phyloP scores from a whole-genome alignment of 2,888 invertebrate species.

The Thymelicus acteon region DNA sequence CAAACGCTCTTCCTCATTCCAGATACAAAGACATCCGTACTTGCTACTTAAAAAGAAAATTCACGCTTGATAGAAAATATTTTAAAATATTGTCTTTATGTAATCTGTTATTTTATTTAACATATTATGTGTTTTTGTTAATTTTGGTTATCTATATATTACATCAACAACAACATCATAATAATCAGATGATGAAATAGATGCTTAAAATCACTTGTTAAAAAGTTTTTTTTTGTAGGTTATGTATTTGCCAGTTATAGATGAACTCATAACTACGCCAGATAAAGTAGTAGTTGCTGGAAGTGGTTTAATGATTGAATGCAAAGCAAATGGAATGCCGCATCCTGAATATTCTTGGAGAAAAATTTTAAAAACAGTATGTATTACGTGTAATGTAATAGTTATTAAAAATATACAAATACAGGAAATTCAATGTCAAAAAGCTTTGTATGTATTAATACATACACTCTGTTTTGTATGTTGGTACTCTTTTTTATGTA shows the following conservation, averaged over 20 bases:
- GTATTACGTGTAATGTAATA: slow-evolving; percentile 6
- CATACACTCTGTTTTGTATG: too few species aligned
- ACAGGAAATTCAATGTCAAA: too few species aligned
- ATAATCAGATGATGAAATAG: too few species aligned
- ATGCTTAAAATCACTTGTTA: too few species aligned
- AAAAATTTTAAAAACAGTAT: slow-evolving; percentile 56
- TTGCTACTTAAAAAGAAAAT: slow-evolving; percentile 7
- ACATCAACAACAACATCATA: too few species aligned
- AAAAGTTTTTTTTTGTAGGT: slow-evolving; percentile 52
- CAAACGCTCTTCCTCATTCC: slow-evolving; percentile 27
- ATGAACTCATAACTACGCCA: slow-evolving; percentile 55
- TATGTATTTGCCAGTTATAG: slow-evolving; percentile 58
- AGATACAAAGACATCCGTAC: slow-evolving; percentile 18
- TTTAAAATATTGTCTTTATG: neutral
- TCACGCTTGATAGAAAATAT: neutral
- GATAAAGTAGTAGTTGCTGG: slow-evolving; percentile 52
- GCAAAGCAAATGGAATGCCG: slow-evolving; percentile 63
- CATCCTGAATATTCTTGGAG: slow-evolving; percentile 62
- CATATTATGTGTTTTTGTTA: too few species aligned
- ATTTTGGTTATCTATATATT: too few species aligned
- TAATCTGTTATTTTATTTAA: too few species aligned
- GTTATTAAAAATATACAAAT: too few species aligned
- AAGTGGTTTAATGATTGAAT: slow-evolving; percentile 58
- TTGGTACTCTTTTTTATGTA: too few species aligned
- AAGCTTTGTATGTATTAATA: too few species aligned